Base-by-base conservation (phyloP, 2,797 vertebrate genomes). In the Oreortyx pictus region DNA sequence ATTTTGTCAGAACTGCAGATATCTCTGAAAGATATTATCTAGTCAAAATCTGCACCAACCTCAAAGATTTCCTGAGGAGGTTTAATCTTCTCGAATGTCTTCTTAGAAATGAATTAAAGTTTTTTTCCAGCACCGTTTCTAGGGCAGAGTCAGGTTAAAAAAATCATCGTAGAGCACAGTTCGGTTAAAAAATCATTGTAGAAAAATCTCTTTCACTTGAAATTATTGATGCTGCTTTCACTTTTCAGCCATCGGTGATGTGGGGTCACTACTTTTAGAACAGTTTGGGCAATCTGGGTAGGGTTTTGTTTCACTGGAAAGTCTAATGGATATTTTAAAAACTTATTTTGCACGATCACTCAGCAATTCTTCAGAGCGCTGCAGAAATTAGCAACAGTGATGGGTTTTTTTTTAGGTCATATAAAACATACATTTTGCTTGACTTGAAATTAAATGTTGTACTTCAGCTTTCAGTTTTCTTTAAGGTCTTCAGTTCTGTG, bases 1-100 rank as follows among this genome's bases (percentile, higher is more conserved):
- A 88, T 71, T 70, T 90, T 83, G 37, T 80, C 43, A 72, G 82
- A 92, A 91, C 49, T 93, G 57, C 60, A 76, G 78, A 76, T 82
- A 50, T n/a, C 57, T 9, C 57, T 9, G 7, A 78, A 73, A 59
- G 86, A 72, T 5, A 2, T 7, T 52, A 73, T 67, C 89, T 59
- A 67, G 70, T 27, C 25, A 11, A 88, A 82, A 88, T 76, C 65
- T 75, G 39, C 47, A 89, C 44, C 29, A 76, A 20, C 12, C 82
- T 81, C 44, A 37, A 74, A 89, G 35, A 56, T 74, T 77, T 90
- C 41, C n/a, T 41, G 15, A 6, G 25, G 15, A 65, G 7, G 64
- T 83, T 78, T 79, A 59, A 81, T 66, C 33, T 80, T 4, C 44
- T 80, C 46, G 20, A 92, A 65, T 77, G 44, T 44, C 43, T 62